phyloP scores from a whole-genome alignment of 2,113 vertebrate species.

The Microcebus jonahi region DNA sequence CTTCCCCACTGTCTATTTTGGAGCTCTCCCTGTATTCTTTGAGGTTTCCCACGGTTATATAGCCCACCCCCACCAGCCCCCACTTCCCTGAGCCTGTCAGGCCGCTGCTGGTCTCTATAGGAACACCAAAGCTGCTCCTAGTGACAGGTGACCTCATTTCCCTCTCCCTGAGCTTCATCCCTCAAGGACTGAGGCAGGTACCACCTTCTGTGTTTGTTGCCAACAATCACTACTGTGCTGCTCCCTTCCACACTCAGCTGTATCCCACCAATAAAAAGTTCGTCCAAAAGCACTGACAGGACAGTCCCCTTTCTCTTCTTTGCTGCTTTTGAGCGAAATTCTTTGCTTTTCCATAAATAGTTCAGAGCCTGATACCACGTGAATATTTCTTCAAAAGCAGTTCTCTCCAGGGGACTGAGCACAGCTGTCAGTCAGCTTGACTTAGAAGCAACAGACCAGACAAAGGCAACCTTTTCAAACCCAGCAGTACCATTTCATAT shows the following conservation, averaged over 20 bases:
- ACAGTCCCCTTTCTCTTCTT: background rate
- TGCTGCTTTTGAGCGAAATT: conserved; percentile 11
- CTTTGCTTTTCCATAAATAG: conserved; percentile 60
- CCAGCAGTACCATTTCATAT: background rate
- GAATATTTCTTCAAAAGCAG: conserved; percentile 53
- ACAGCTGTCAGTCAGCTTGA: conserved; percentile 4
- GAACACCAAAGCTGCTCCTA: accelerated
- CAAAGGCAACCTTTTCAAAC: background rate
- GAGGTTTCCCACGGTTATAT: background rate
- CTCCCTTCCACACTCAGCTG: background rate
- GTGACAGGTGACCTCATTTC: background rate
- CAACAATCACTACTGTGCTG: background rate
- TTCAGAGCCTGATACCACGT: conserved; percentile 19
- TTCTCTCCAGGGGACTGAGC: background rate
- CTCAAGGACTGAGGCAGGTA: background rate
- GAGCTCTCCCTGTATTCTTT: background rate
- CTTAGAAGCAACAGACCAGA: background rate
- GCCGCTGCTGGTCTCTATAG: background rate
- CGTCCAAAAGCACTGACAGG: background rate
- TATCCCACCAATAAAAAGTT: background rate
- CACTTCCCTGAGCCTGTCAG: background rate
- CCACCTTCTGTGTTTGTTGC: background rate
- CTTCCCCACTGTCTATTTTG: background rate
- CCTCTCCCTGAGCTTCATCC: background rate
- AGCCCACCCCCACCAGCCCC: background rate